phyloP scores from a whole-genome alignment of 2,888 invertebrate species.

The Myopa testacea region DNA sequence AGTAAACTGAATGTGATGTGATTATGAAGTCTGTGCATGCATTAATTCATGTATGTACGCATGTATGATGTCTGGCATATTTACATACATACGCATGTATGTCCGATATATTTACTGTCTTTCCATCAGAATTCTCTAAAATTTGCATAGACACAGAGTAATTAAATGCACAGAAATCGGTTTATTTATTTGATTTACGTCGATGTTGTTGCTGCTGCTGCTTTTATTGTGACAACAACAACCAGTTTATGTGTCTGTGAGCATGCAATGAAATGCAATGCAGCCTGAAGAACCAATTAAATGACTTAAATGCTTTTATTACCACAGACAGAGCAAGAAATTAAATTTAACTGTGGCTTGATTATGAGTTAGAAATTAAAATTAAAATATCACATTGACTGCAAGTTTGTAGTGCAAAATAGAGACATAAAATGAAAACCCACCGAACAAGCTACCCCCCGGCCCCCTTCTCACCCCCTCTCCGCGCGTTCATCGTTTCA shows the following conservation, averaged over 20 bases:
- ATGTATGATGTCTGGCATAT: neutral
- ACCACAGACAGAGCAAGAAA: neutral
- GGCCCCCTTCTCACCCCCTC: no score
- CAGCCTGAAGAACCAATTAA: neutral
- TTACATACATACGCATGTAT: neutral
- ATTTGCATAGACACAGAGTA: neutral
- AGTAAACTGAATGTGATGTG: neutral
- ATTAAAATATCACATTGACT: no score
- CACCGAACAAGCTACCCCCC: no score
- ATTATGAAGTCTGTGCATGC: neutral
- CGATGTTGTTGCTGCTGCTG: neutral
- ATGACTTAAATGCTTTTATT: constrained; percentile 2
- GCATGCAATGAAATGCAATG: neutral
- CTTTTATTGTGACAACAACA: neutral
- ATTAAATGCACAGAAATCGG: neutral
- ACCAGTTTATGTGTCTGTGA: neutral
- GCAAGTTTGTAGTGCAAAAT: no score
- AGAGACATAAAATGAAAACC: no score
- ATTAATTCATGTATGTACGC: neutral
- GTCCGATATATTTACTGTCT: neutral
- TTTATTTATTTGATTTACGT: neutral
- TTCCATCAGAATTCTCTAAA: no score
- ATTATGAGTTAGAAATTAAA: neutral
- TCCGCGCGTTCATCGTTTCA: no score
- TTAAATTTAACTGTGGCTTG: neutral